A percentile compares a stretch with the other conserved stretches of the same genome.
phyloP scores from a whole-genome alignment of 2,888 invertebrate species.

The Apamea sordens region DNA sequence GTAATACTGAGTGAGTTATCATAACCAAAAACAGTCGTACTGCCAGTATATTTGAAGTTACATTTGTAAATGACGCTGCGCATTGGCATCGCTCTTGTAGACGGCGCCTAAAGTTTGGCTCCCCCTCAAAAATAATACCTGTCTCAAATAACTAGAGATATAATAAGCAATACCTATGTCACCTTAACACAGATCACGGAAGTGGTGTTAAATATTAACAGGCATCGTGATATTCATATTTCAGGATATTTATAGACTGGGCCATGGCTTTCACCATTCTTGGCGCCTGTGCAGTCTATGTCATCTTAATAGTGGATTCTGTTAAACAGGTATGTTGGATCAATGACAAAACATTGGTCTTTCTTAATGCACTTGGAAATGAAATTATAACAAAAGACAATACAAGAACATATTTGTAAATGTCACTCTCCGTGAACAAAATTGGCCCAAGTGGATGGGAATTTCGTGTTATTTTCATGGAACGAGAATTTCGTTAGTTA shows the following conservation, averaged over 20 bases:
- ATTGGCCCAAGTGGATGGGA: not conserved
- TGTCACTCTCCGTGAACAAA: slow-evolving; percentile 1
- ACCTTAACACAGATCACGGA: slow-evolving; percentile 14
- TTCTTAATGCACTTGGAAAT: slow-evolving; percentile 30
- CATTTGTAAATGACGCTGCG: slow-evolving; percentile 4
- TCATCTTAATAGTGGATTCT: slow-evolving; percentile 93
- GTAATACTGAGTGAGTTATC: not conserved
- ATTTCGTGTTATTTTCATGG: slow-evolving; percentile 23
- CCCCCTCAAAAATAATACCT: slow-evolving; percentile 24
- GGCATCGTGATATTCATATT: slow-evolving; percentile 68
- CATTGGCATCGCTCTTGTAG: slow-evolving; percentile 25
- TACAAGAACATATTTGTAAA: slow-evolving; percentile 16
- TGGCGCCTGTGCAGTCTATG: slow-evolving; percentile 94
- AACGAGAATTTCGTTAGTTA: not conserved
- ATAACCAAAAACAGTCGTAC: not conserved
- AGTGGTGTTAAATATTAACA: slow-evolving; percentile 32
- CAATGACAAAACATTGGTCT: slow-evolving; percentile 62
- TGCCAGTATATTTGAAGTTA: slow-evolving; percentile 15
- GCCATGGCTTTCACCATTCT: slow-evolving; percentile 93
- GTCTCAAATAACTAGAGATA: not conserved
- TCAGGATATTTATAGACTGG: slow-evolving; percentile 93
- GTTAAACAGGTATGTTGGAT: slow-evolving; percentile 91
- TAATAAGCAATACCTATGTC: slow-evolving; percentile 16
- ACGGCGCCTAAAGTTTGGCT: slow-evolving; percentile 43
- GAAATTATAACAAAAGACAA: slow-evolving; percentile 10